Base-by-base conservation (phyloP, 2,797 vertebrate species). In the Anolis apletophallus region DNA sequence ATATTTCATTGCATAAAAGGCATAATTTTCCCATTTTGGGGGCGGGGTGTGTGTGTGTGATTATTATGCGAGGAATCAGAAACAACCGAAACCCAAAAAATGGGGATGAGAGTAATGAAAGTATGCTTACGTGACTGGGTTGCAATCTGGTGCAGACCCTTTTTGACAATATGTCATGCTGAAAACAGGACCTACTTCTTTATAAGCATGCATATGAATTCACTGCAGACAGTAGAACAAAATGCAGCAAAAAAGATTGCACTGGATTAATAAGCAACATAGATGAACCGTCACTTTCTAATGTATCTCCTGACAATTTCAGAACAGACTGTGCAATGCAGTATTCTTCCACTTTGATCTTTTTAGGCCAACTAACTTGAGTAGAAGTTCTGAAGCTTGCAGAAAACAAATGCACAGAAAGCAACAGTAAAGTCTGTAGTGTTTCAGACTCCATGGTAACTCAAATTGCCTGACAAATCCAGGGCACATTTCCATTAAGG, bases 291-390 rank as follows among this genome's bases (percentile, higher is more conserved):
- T 80, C 85, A 5, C 64, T 85, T 89, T 89, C 46, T 76, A 75
- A 81, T 57, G 68, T 1, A 75, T 67, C 71, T 55, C 75, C 34
- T 10, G 75, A 64, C n/a, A 1, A 3, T 85, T 75, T 92, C 12
- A 3, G 85, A 69, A 67, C 21, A 83, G 16, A 11, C 67, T 69
- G 50, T 46, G 5, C 13, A 57, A 54, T 78, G 29, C 57, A 86
- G 26, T 46, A 80, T 4, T 72, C 83, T 84, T 91, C 87, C 1
- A 34, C 74, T 67, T 57, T 79, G 13, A 16, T 90, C 86, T 57
- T 87, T 88, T 93, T 85, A 87, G 61, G 69, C 85, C 0, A 3
- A 72, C n/a, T 74, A 32, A 34, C 87, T 87, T 84, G 52, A 76
- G 64, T 72, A 75, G 50, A 69, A 50, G 52, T 69, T 88, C 61